Base-by-base conservation (phyloP, 1,140 invertebrate species). In the Pararge aegeria region DNA sequence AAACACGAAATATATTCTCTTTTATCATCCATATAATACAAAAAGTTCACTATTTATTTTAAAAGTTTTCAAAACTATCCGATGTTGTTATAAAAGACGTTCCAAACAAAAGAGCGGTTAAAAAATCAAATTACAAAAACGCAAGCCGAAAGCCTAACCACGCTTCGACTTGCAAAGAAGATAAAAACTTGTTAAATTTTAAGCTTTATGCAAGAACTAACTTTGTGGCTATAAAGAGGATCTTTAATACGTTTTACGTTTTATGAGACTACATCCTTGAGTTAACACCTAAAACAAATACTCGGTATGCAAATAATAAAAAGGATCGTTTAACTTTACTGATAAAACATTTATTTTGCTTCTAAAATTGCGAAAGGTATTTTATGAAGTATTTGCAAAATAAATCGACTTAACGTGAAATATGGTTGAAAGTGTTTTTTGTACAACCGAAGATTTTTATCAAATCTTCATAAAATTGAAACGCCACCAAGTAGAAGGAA, bases 181-280 rank as follows among this genome's bases (percentile, higher is more conserved):
- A 42, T 42, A 44, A 54, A 54, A 54, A 54, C 52, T 42, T 54
- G 37, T 40, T 54, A 42, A 54, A 37, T 27, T 19, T 54, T 42
- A 40, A 54, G 52, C 52, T 54, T 40, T 54, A 53, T 40, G 18
- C 34, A 54, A 54, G 52, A 20, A 42, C 37, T 42, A 54, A 54
- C 21, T 42, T 54, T 18, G 13, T 3, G 38, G 13, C 1, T n/a
- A 42, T 42, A 42, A 44, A 54, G 40, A 42, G 13, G 38, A 42
- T 42, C n/a, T 44, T 54, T 27, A 27, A 38, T 21, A 52, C 38
- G 3, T 51, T 42, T 54, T 37, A 13, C 15, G 20, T 21, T 37
- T 37, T 38, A 52, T 52, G 18, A 19, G 12, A 38, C 13, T 15
- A 38, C 10, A 21, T n/a, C 12, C 19, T 37, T 38, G 16, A 51